Evolutionary conservation across 2,888 invertebrate genomes (phyloP), one percentile per base, ranked within the genome.

Genomic region (Torymus tubicola): DNA sequence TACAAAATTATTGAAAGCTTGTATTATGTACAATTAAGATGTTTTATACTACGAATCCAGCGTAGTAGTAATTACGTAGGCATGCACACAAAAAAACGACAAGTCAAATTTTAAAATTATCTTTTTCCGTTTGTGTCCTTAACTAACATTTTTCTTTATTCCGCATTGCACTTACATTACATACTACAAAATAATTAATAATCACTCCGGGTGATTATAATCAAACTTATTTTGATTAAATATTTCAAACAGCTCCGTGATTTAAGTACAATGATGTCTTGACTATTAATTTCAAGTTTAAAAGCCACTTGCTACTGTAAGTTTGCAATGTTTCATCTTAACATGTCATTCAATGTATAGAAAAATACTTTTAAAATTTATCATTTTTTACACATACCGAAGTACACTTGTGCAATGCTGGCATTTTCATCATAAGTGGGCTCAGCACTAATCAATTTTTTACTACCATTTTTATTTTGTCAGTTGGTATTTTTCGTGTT

Each of bases 41-140:
- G 42, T 53, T 58, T 10, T 55, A 52, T 58, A 64, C 77, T 78
- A 81, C 81, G 81, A 78, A 81, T 78, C 81, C 77, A 81, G 81
- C 81, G 81, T 63, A 81, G 81, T 70, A 60, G 53, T 31, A 73
- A 50, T 55, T 65, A 21, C 16, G 8, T 24, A 42, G 21, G 1
- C 13, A 13, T 13, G 3, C 60, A 24, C 53, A 42, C n/a, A 74
- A 64, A 42, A 42, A 70, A 64, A 31, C 53, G 24, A 69, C 13
- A 12, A 55, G 50, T 70, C 12, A n/a, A 65, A 64, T 52, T 60
- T 57, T 2, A n/a, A 42, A 42, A 42, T 42, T 42, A 42, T 8
- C 42, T 42, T 42, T 42, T 42, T 42, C 42, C 42, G 42, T 42
- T 42, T 42, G 42, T 42, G 10, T 42, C 42, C 42, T 42, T 42